Conservation (phyloP, 30 jellyfish, hydroid and myxozoan genomes). For the Rhopilema esculentum region DNA sequence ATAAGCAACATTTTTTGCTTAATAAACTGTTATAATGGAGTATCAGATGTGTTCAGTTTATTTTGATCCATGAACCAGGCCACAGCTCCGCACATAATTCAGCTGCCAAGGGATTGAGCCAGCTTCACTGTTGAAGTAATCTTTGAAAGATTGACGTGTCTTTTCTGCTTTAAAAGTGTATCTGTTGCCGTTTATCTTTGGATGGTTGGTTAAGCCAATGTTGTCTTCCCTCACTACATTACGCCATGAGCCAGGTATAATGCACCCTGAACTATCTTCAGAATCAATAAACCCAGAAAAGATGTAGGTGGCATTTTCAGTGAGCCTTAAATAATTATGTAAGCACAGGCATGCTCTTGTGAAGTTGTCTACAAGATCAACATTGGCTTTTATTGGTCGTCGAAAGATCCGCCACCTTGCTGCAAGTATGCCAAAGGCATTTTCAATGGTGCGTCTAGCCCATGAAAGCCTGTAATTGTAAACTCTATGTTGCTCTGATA, state of each 20-base stretch:
- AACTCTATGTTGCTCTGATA: conserved; percentile 10
- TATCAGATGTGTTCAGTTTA: conserved; percentile 21
- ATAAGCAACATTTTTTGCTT: conserved; percentile 18
- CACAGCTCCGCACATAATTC: conserved; percentile 40
- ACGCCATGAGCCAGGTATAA: conserved; percentile 53
- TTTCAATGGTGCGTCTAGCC: conserved; percentile 52
- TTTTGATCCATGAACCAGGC: conserved; percentile 34
- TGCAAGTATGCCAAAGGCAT: conserved; percentile 35
- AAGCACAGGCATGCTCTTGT: conserved; percentile 10
- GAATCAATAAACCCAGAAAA: conserved; percentile 46
- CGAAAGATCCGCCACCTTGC: conserved; percentile 49
- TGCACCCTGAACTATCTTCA: conserved; percentile 38
- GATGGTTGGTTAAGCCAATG: conserved; percentile 3
- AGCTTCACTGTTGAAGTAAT: conserved; percentile 47
- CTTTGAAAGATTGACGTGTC: conserved; percentile 11
- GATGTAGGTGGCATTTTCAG: conserved; percentile 54
- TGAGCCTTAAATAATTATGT: conserved; percentile 38
- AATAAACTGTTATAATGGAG: conserved; percentile 22
- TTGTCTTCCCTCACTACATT: conserved; percentile 13
- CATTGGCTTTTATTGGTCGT: conserved; percentile 43
- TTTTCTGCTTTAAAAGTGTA: conserved; percentile 9
- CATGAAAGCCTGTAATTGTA: conserved; percentile 51
- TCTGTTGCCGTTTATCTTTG: conserved; percentile 21
- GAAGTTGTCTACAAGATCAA: conserved; percentile 17
- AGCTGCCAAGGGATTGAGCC: conserved; percentile 49